Conservation (phyloP, 2,797 vertebrate species). For the Apogon hyalosoma region DNA sequence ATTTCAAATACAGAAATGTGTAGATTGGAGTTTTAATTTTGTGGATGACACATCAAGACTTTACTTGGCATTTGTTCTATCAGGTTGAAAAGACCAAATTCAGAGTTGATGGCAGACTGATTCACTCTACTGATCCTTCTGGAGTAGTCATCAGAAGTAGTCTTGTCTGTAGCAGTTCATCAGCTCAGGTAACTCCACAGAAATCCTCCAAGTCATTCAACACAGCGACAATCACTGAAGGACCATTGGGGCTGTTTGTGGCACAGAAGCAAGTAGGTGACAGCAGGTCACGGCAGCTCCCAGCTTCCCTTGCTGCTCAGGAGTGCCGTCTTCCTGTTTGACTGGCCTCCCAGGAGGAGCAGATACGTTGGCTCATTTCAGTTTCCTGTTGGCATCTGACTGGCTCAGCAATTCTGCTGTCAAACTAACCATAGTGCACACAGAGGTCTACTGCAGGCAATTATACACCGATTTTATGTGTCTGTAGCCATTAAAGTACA, state of each 20-base stretch:
- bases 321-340: constrained; percentile 13
- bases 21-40: no score
- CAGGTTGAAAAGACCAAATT: no score
- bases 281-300: constrained; percentile 12
- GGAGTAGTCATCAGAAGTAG: background rate
- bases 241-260: background rate
- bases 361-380: constrained; percentile 26
- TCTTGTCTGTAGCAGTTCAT: background rate
- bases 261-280: background rate
- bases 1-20: no score
- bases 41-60: no score
- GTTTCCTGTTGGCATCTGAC: constrained; percentile 16
- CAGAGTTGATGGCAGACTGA: background rate
- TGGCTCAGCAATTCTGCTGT: constrained; percentile 3
- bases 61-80: no score
- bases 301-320: constrained; percentile 5
- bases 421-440: background rate
- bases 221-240: background rate
- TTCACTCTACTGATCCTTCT: constrained; percentile 1
- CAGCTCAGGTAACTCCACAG: constrained; percentile 12
- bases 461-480: background rate
- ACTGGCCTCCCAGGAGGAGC: constrained; percentile 18
- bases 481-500: background rate
- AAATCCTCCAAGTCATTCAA: constrained; percentile 13
- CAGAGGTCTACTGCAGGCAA: background rate